These are phyloP conservation scores for Coracias cyanogaster DNA, from an alignment of 2,797 vertebrate genomes.

Conservation along the genomic window DNA sequence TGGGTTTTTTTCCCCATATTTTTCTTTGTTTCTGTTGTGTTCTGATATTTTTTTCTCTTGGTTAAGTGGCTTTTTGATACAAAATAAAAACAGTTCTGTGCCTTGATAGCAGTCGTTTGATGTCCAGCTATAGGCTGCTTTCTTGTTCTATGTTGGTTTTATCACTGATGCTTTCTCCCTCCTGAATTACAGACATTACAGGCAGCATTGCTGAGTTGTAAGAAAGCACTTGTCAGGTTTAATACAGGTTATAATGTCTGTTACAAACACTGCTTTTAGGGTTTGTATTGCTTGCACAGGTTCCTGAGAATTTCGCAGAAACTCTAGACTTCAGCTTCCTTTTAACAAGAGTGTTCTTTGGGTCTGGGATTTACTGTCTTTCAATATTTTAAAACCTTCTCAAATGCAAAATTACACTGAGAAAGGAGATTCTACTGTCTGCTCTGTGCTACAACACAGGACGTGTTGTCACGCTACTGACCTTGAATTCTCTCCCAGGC, in stretches of 20 bases:
- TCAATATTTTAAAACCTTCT: neutral
- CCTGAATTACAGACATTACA: neutral
- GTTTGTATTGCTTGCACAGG: neutral
- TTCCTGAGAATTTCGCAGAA: neutral
- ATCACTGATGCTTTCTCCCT: neutral
- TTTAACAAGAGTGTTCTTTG: neutral
- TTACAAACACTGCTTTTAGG: neutral
- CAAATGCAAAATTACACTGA: neutral
- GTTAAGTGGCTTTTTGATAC: neutral
- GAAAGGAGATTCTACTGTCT: neutral
- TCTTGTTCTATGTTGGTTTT: neutral
- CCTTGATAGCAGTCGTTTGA: neutral
- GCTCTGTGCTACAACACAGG: neutral
- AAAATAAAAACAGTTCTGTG: neutral
- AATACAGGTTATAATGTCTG: neutral
- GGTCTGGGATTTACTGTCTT: neutral
- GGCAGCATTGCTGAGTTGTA: neutral
- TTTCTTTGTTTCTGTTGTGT: neutral
- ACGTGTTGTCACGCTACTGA: neutral
- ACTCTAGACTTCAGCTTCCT: neutral
- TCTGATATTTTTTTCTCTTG: neutral
- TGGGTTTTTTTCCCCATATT: accelerated
- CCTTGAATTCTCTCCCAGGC: neutral
- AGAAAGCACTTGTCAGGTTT: neutral
- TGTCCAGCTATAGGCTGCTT: neutral